Conservation (phyloP, 2,113 vertebrate species). For the Pygoscelis antarcticus region DNA sequence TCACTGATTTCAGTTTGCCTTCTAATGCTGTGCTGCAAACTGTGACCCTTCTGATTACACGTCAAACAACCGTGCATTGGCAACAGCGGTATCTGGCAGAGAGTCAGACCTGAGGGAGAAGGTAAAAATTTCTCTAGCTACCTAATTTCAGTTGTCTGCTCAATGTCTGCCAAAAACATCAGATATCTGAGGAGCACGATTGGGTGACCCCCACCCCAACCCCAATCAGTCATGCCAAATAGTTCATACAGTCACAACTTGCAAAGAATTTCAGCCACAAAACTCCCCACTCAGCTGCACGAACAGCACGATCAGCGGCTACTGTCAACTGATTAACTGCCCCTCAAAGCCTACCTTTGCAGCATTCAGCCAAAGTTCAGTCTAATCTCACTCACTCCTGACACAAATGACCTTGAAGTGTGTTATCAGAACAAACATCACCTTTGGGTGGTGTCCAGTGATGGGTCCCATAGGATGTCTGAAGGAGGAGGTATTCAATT, state of each 20-base stretch:
- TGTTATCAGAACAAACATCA: constrained; percentile 21
- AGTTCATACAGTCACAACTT: neutral
- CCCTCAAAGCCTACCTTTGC: neutral
- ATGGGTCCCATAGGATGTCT: constrained; percentile 91
- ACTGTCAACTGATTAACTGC: neutral
- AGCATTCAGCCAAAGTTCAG: neutral
- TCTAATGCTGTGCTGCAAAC: neutral
- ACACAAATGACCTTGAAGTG: neutral
- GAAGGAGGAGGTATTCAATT: constrained; percentile 91
- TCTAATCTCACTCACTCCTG: neutral
- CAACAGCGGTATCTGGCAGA: neutral
- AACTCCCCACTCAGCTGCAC: neutral
- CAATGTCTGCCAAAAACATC: neutral
- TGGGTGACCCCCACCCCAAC: neutral
- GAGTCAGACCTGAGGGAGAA: neutral
- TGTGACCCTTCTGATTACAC: neutral
- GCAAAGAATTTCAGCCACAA: neutral
- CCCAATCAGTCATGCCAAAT: accelerated
- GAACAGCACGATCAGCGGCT: neutral
- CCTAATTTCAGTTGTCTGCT: neutral
- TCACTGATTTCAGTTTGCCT: neutral
- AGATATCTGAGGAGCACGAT: accelerated
- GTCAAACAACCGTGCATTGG: accelerated
- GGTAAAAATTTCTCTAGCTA: neutral
- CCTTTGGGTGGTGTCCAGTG: constrained; percentile 99